Base-by-base conservation (phyloP, 37 sponge, comb jelly and placozoan genomes). In the Ephydatia muelleri region DNA sequence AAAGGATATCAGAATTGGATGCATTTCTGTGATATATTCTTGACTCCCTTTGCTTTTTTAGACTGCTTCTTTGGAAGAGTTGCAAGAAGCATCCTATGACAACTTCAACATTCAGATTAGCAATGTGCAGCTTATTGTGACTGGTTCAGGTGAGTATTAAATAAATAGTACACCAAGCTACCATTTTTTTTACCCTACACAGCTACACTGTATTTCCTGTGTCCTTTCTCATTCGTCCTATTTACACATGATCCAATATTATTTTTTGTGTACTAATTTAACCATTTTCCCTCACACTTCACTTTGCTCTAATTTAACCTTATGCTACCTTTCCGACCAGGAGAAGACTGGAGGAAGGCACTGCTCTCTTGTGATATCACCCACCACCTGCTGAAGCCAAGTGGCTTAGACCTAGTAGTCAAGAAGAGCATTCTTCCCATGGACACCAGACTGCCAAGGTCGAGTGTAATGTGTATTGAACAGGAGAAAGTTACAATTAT, bases 1-100 rank as follows among this genome's bases (percentile, higher is more conserved):
- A n/a, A n/a, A n/a, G n/a, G n/a, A n/a, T n/a, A n/a, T n/a, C n/a
- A n/a, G n/a, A n/a, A n/a, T n/a, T n/a, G n/a, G n/a, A n/a, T n/a
- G n/a, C n/a, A n/a, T n/a, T n/a, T n/a, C n/a, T n/a, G n/a, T n/a
- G n/a, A 43, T 43, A 21, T 57, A 21, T 57, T 57, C 57, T 57
- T 57, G 6, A 16, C 19, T 57, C 1, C n/a, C 0, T 43, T 43
- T 78, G 25, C 31, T 19, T 30, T 36, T 33, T 36, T 72, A 94
- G 89, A 32, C 75, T n/a, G 95, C 95, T 32, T 73, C 90, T 3
- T 25, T 68, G 64, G 81, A 83, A 37, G 82, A 91, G 31, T 67
- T 95, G 49, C 82, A 91, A 19, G 87, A 83, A 14, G 87, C 92
- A 16, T 88, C 86, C 70, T 95, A 95, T 71, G 95, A 95, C 70